These are phyloP conservation scores for Romanomermis culicivorax DNA, from an alignment of 2,888 invertebrate species.

Conservation along the genomic window DNA sequence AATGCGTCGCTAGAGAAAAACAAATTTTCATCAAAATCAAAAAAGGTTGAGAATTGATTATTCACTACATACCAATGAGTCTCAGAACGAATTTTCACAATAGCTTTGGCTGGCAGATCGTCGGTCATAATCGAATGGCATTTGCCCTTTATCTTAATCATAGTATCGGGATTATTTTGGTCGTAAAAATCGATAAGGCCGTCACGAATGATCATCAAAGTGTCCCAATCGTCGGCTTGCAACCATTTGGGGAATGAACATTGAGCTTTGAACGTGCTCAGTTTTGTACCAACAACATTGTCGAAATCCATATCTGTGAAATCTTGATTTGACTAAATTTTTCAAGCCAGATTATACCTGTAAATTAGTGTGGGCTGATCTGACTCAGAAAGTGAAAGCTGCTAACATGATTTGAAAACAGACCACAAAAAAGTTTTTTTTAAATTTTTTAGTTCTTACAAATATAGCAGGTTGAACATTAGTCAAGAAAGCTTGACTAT, in stretches of 20 bases:
- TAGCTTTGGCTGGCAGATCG: no score
- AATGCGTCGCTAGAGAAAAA: constrained; percentile 8
- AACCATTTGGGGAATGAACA: constrained; percentile 8
- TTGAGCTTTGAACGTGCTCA: background rate
- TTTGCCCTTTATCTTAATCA: background rate
- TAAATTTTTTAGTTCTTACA: no score
- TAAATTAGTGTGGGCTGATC: no score
- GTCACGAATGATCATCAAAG: background rate
- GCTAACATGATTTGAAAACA: no score
- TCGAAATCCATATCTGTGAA: background rate
- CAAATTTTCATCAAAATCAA: background rate
- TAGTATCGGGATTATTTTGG: background rate
- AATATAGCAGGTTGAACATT: no score
- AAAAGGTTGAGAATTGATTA: background rate
- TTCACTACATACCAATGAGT: constrained; percentile 5
- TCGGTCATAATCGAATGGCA: constrained; percentile 1
- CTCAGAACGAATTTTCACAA: constrained; percentile 1
- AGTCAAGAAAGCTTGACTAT: no score
- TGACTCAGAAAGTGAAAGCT: no score
- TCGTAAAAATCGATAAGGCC: constrained; percentile 1
- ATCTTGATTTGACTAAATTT: no score
- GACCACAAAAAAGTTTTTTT: no score
- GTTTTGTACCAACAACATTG: background rate
- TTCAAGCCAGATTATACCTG: no score
- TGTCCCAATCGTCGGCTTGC: constrained; percentile 6